A percentile compares a stretch with the other conserved stretches of the same genome.
Evolutionary conservation across 1,140 invertebrate genomes (phyloP).

Genomic region (Caenorhabditis remanei): DNA sequence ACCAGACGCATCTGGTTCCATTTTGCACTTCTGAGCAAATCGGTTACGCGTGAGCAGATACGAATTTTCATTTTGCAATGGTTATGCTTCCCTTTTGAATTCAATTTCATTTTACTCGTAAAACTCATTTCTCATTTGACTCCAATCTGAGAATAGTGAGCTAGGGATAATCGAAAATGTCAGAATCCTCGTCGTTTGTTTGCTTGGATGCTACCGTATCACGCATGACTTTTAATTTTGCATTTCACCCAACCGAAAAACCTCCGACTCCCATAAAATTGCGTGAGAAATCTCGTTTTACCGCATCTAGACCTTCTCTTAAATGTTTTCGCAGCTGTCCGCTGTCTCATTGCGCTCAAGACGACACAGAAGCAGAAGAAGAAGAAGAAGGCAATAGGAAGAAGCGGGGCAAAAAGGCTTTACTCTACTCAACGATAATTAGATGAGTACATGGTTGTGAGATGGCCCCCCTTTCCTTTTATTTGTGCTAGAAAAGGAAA

Average conservation of each 20-base stretch:
- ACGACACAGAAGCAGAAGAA: constrained; percentile 22
- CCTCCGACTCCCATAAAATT: constrained; percentile 8
- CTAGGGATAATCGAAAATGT: no score
- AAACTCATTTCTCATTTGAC: not conserved
- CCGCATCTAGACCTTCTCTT: constrained; percentile 37
- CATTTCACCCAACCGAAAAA: not conserved
- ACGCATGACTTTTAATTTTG: constrained; percentile 28
- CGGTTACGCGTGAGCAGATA: not conserved
- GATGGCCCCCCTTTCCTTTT: constrained; percentile 36
- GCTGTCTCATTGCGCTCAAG: constrained; percentile 36
- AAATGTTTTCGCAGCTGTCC: constrained; percentile 51
- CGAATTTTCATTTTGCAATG: not conserved
- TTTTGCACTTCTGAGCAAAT: constrained; percentile 9
- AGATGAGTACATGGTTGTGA: constrained; percentile 54
- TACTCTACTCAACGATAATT: constrained; percentile 54
- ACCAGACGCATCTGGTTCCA: not conserved
- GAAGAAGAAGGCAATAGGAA: not conserved
- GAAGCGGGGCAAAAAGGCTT: not conserved
- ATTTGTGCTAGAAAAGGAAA: constrained; percentile 53
- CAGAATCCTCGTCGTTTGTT: not conserved
- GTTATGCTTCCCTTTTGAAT: not conserved
- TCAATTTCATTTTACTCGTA: not conserved
- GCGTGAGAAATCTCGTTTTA: constrained; percentile 51
- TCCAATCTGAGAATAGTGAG: no score
- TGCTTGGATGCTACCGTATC: constrained; percentile 7